Evolutionary conservation across 2,113 vertebrate genomes (phyloP).

Genomic region (Pseudolaguvia tuberculata): DNA sequence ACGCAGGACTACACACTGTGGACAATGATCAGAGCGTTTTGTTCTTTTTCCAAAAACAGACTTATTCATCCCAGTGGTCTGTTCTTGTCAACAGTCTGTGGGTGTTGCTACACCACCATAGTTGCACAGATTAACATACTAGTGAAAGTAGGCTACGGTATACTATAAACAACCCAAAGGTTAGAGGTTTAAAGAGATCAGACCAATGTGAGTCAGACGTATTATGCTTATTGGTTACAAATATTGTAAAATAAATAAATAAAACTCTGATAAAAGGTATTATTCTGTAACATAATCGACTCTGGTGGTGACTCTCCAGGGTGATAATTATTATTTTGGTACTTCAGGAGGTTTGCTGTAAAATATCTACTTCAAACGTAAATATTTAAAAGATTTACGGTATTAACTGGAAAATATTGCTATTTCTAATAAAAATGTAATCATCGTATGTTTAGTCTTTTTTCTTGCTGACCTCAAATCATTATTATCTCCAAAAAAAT

Average conservation of each 20-base stretch:
- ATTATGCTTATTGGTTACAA: too few species aligned
- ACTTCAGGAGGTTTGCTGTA: neutral
- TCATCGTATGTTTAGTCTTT: too few species aligned
- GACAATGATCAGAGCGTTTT: slow-evolving; percentile 45
- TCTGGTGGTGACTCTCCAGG: neutral
- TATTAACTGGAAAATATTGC: too few species aligned
- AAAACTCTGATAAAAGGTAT: too few species aligned
- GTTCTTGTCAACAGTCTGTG: slow-evolving; percentile 32
- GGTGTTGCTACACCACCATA: neutral
- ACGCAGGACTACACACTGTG: slow-evolving; percentile 49
- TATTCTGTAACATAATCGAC: neutral
- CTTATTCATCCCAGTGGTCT: slow-evolving; percentile 34
- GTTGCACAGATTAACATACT: slow-evolving; percentile 52
- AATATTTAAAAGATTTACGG: neutral
- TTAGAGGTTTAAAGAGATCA: neutral
- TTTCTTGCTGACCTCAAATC: too few species aligned
- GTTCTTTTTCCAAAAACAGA: slow-evolving; percentile 55
- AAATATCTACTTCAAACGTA: neutral
- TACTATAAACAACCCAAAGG: neutral
- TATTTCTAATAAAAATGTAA: too few species aligned
- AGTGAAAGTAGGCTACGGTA: slow-evolving; percentile 14
- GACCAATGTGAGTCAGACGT: neutral
- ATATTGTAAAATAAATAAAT: too few species aligned
- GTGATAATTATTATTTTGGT: neutral
- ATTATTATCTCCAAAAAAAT: too few species aligned